Percentiles rank a stretch among this genome's conserved stretches.
phyloP scores from a whole-genome alignment of 2,888 invertebrate genomes.

The Epinotia demarniana region DNA sequence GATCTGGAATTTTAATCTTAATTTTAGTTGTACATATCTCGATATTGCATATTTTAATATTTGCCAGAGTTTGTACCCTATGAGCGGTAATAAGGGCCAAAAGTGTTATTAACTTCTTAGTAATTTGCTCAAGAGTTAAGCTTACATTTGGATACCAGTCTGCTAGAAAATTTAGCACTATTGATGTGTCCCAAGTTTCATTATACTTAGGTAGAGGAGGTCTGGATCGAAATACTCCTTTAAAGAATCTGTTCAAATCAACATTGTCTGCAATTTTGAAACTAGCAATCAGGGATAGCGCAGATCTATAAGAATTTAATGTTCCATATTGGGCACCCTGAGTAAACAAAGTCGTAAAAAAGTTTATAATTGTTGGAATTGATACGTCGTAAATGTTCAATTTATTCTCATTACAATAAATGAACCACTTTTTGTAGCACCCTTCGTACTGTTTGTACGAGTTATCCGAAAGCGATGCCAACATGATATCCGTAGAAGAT shows the following conservation, averaged over 20 bases:
- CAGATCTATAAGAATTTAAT: background rate
- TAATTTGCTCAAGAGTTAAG: background rate
- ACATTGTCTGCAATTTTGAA: background rate
- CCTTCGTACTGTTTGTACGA: conserved; percentile 10
- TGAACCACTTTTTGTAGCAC: background rate
- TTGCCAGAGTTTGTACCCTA: no score
- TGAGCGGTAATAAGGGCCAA: no score
- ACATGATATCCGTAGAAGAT: conserved; percentile 13
- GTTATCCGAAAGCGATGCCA: background rate
- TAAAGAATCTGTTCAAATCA: no score
- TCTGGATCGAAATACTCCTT: conserved; percentile 4
- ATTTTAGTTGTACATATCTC: no score
- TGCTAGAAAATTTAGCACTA: background rate
- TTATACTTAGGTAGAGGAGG: background rate
- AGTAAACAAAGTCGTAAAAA: conserved; percentile 19
- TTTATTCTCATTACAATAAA: conserved; percentile 1
- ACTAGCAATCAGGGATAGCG: background rate
- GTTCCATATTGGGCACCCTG: background rate
- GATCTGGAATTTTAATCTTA: no score
- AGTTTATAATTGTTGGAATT: conserved; percentile 9
- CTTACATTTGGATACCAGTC: background rate
- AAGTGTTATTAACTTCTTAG: no score
- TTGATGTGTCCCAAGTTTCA: background rate
- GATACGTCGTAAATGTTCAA: background rate
- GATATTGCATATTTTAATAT: no score